These are phyloP conservation scores for Platorchestia sp. DNA, from an alignment of 1,140 invertebrate species.

Conservation along the genomic window DNA sequence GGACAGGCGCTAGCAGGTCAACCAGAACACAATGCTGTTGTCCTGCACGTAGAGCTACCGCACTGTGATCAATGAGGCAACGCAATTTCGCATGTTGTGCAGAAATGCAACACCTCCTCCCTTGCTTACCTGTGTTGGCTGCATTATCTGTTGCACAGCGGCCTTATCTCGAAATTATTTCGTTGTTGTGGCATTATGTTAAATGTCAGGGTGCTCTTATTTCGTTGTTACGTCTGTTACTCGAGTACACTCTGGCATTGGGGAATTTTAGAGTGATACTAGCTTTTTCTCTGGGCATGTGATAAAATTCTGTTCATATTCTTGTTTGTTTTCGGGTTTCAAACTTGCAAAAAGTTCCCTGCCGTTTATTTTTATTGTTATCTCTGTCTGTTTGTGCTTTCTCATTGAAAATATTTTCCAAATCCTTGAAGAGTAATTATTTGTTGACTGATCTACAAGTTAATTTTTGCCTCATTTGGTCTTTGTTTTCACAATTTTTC, in stretches of 20 bases:
- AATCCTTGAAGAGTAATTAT: neutral
- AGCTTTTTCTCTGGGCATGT: neutral
- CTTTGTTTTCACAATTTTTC: neutral
- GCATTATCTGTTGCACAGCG: neutral
- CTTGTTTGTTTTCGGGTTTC: neutral
- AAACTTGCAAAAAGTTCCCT: neutral
- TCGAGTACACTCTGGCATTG: neutral
- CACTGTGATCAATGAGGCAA: slow-evolving; percentile 34
- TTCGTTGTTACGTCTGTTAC: neutral
- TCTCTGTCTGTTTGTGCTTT: neutral
- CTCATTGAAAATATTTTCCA: neutral
- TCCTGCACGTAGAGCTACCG: neutral
- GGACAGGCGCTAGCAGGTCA: neutral
- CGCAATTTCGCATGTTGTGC: neutral
- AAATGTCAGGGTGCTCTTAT: neutral
- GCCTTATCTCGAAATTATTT: neutral
- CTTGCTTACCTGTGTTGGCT: neutral
- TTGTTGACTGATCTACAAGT: neutral
- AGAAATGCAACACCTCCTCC: neutral
- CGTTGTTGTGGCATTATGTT: neutral
- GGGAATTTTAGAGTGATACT: neutral
- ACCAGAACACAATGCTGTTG: neutral
- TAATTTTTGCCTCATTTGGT: neutral
- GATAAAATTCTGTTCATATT: neutral
- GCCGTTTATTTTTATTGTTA: neutral